A percentile compares a stretch with the other conserved stretches of the same genome.
phyloP scores from a whole-genome alignment of 2,113 vertebrate genomes.

The Gallinago jamesoni region DNA sequence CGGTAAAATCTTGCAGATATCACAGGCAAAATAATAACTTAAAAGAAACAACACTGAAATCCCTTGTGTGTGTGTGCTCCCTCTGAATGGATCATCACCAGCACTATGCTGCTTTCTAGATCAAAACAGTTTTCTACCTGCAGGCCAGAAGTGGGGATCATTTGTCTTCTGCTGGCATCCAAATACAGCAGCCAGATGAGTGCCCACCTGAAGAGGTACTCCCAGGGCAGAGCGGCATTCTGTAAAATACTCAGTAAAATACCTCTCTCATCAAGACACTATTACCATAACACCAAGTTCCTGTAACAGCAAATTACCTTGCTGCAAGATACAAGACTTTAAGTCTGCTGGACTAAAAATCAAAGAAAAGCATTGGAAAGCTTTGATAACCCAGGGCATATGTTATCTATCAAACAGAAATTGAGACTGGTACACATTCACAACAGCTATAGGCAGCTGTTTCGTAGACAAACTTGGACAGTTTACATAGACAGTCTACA shows the following conservation, averaged over 20 bases:
- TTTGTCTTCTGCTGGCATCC: not conserved
- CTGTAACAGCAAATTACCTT: not conserved
- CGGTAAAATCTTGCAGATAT: not conserved
- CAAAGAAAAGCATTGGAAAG: not conserved
- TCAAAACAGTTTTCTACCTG: not conserved
- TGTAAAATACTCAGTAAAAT: not conserved
- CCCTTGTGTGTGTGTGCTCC: not conserved
- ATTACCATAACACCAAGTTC: not conserved
- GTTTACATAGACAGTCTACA: not conserved
- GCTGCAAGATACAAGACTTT: not conserved
- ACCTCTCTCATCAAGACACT: not conserved
- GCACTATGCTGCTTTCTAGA: not conserved
- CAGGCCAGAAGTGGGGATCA: not conserved
- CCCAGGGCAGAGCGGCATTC: not conserved
- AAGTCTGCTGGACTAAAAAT: not conserved
- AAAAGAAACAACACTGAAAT: not conserved
- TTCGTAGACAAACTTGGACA: not conserved
- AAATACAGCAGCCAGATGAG: not conserved
- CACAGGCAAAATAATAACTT: not conserved
- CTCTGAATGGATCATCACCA: not conserved
- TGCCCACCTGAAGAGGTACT: not conserved
- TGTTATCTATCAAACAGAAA: not conserved
- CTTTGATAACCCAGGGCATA: not conserved
- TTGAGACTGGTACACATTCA: not conserved
- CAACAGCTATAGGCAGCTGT: slow-evolving; percentile 11